Base-by-base conservation (phyloP, 2,888 invertebrate species). In the Boloria euphrosyne region DNA sequence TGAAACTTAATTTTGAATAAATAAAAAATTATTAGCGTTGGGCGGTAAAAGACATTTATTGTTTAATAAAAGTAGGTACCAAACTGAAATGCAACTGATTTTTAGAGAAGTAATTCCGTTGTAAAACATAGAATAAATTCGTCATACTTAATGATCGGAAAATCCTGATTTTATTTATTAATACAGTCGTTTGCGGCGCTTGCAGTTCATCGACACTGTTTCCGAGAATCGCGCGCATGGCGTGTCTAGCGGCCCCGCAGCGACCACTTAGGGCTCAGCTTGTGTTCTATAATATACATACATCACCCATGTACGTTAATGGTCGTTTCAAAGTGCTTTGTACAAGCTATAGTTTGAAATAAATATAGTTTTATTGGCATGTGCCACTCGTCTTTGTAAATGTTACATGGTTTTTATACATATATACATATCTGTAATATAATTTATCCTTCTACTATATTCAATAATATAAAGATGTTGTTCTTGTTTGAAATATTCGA, bases 201-300 rank as follows among this genome's bases (percentile, higher is more conserved):
- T 76, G 68, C 71, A 73, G 83, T 81, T 81, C 82, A 80, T 79
- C 77, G 87, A 84, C 86, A 76, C 61, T 59, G 44, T 59, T 88
- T 87, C 85, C 74, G 31, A 78, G 86, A 86, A 87, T 65, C 71
- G 76, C 44, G 57, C 57, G 82, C 84, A 84, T 83, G 82, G 78
- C 68, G 72, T 79, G 81, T 62, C 65, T 60, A 80, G 84, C 81
- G 80, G 75, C 75, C 76, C 74, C 79, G 73, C 75, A 75, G 68
- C 77, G 47, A 62, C 62, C 75, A 77, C 78, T 79, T 80, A 79
- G 73, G 72, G 57, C 72, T 65, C 66, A 65, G 62, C 65, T 67
- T 55, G 49, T 66, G 61, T 61, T 54, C 62, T 62, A 53, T 65
- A 64, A 64, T 66, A 52, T 52, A 60, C 54, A 59, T 60, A 55